Evolutionary conservation across 2,888 invertebrate genomes (phyloP), one percentile per base, ranked within the genome.

Genomic region (Xestia xanthographa): DNA sequence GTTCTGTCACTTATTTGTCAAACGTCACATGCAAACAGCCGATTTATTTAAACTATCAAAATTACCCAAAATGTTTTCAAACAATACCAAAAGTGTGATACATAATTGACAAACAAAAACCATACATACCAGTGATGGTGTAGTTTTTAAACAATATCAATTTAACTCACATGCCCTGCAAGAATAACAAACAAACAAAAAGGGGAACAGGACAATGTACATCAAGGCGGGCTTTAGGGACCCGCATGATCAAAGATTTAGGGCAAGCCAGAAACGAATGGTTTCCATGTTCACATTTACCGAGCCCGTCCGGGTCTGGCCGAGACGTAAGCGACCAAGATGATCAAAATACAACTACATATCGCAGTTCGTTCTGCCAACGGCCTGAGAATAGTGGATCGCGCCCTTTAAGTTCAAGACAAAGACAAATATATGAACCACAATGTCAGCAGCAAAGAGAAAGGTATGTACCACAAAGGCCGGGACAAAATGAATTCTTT

Each of bases 141-240:
- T 45, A 56, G 5, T 66, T 50, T 22, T 75, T 3, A 34, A 29
- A 63, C 20, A 29, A 8, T 58, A 58, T 56, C 17, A 12, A 53
- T 53, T 8, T 43, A 80, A 34, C 34, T 65, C 77, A 65, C 66
- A 82, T 79, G 82, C 45, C 75, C 66, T 29, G 41, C 76, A 75
- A 48, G 22, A 66, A 60, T 56, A 48, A 67, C 2, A 9, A 41
- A 41, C 66, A 50, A 66, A 14, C n/a, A 66, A 41, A n/a, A 9
- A n/a, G n/a, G 41, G 17, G n/a, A 41, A 6, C 45, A 63, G 63
- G 62, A 26, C 17, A 45, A 53, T 38, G 60, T 5, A 26, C n/a
- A 22, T 38, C 45, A 45, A 53, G 82, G 66, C 38, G 53, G 22
- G 34, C 53, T 62, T 22, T 75, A 66, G 6, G 14, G 29, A 45